These are phyloP conservation scores for Alexandromys fortis DNA, from an alignment of 2,113 vertebrate species.

Conservation along the genomic window DNA sequence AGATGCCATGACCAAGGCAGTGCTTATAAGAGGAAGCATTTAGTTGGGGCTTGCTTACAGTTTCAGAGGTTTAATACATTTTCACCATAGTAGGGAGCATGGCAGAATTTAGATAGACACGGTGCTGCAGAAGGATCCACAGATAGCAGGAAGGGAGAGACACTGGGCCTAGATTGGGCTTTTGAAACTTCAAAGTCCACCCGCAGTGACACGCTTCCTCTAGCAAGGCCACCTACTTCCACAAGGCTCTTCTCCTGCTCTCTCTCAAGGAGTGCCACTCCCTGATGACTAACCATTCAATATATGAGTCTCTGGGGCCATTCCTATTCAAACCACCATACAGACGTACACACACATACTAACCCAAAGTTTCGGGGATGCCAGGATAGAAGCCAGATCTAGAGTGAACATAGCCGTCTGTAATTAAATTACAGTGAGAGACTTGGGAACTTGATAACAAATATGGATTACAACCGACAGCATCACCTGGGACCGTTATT, in stretches of 20 bases:
- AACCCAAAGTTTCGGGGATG: not conserved
- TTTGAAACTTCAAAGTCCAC: not conserved
- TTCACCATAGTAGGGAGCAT: not conserved
- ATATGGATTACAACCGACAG: not conserved
- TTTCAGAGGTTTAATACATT: not conserved
- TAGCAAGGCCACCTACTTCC: not conserved
- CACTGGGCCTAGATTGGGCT: not conserved
- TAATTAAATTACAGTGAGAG: not conserved
- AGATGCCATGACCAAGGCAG: not conserved
- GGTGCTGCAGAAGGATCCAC: not conserved
- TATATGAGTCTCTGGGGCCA: not conserved
- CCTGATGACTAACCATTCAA: not conserved
- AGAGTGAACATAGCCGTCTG: not conserved
- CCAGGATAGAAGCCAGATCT: not conserved
- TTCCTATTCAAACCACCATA: not conserved
- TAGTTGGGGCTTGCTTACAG: not conserved
- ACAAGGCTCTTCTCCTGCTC: not conserved
- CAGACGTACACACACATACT: not conserved
- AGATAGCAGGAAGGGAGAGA: not conserved
- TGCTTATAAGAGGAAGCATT: not conserved
- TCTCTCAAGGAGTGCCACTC: not conserved
- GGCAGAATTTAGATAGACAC: not conserved
- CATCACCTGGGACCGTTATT: not conserved
- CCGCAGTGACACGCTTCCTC: not conserved
- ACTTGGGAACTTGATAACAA: not conserved